Percentiles rank a stretch among this genome's conserved stretches.
These are phyloP conservation scores for Ginglymostoma cirratum DNA, from an alignment of 2,113 vertebrate genomes.

Conservation along the genomic window DNA sequence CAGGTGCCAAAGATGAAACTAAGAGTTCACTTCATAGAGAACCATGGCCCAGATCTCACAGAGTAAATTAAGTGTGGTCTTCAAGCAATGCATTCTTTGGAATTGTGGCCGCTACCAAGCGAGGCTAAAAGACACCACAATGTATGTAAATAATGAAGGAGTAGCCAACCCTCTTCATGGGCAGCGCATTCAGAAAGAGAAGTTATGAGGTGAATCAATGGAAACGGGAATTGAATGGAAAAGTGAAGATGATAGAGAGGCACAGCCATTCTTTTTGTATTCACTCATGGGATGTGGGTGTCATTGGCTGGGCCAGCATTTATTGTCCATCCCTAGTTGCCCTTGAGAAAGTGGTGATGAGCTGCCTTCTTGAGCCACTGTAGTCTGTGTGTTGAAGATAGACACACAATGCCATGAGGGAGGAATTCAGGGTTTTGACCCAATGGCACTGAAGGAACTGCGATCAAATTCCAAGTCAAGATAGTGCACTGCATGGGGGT, in stretches of 20 bases:
- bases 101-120: background rate
- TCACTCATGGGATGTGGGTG: no score
- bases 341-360: no score
- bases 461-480: no score
- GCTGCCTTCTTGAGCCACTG: no score
- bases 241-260: background rate
- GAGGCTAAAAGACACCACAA: background rate
- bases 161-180: background rate
- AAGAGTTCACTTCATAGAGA: background rate
- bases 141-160: background rate
- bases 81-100: background rate
- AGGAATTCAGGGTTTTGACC: no score
- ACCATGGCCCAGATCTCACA: background rate
- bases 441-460: no score
- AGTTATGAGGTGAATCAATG: background rate
- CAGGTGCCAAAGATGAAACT: background rate
- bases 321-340: no score
- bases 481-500: no score
- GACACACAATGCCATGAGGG: no score
- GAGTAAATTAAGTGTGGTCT: background rate
- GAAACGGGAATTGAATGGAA: background rate
- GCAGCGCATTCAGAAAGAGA: no score
- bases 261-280: background rate
- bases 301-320: no score
- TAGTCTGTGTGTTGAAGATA: no score